Conservation (phyloP, 2,888 invertebrate species). For the Philereme transversata region DNA sequence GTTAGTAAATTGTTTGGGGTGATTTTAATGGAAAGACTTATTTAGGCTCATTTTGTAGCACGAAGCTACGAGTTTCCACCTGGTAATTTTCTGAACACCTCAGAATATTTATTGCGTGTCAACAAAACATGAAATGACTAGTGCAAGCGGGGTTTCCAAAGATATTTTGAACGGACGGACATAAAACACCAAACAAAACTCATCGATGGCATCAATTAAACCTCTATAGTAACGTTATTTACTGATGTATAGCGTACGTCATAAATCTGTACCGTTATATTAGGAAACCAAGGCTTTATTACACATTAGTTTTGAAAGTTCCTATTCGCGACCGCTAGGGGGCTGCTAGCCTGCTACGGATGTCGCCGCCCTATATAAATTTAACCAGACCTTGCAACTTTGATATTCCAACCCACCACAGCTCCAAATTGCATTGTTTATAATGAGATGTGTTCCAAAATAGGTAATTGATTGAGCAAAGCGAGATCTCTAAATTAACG, state of each 20-base stretch:
- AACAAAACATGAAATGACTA: constrained; percentile 53
- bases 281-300: constrained; percentile 16
- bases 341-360: constrained; percentile 46
- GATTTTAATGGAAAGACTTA: constrained; percentile 3
- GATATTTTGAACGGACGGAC: not conserved
- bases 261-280: not conserved
- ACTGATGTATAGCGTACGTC: no score
- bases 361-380: constrained; percentile 47
- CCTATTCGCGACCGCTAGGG: constrained; percentile 37
- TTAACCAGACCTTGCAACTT: constrained; percentile 43
- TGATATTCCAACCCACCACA: constrained; percentile 44
- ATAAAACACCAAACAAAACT: not conserved
- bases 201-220: no score
- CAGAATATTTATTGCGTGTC: constrained; percentile 21
- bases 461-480: not conserved
- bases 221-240: no score
- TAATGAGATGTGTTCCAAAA: constrained; percentile 27
- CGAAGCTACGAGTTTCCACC: not conserved
- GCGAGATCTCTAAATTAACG: no score
- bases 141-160: not conserved
- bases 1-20: not conserved
- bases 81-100: constrained; percentile 18
- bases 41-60: constrained; percentile 5
- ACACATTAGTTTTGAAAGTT: constrained; percentile 48
- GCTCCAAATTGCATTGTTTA: constrained; percentile 43